phyloP scores from a whole-genome alignment of 1,140 invertebrate genomes.

The Drepana arcuata region DNA sequence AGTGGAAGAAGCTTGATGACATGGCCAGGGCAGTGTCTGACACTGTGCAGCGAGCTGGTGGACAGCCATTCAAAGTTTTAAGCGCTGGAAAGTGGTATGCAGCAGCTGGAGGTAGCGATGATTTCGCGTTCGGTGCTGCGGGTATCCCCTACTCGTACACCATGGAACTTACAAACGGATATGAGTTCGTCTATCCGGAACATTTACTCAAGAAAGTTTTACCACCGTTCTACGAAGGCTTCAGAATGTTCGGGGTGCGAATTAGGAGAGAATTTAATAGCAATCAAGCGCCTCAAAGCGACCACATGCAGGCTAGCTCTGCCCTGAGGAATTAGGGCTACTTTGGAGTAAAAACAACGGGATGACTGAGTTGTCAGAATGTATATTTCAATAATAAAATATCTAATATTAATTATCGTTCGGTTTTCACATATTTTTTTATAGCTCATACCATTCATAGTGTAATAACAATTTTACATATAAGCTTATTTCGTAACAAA shows the following conservation, averaged over 20 bases:
- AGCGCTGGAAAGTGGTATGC: slow-evolving; percentile 73
- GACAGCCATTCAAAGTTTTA: slow-evolving; percentile 62
- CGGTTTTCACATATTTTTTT: no score
- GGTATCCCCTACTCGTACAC: slow-evolving; percentile 79
- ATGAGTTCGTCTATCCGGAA: slow-evolving; percentile 56
- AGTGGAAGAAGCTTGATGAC: slow-evolving; percentile 41
- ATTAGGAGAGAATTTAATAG: slow-evolving; percentile 52
- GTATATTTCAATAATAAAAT: no score
- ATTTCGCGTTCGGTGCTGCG: slow-evolving; percentile 77
- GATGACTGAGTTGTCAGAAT: no score
- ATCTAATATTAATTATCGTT: no score
- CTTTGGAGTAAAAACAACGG: no score
- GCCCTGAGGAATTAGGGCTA: no score
- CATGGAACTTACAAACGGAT: slow-evolving; percentile 75
- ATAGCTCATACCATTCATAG: no score
- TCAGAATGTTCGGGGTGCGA: slow-evolving; percentile 35
- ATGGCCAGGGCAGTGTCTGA: slow-evolving; percentile 44
- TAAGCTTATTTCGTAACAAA: no score
- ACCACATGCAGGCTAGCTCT: no score
- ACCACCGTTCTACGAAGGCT: slow-evolving; percentile 55
- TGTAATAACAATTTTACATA: no score
- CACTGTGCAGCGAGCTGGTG: slow-evolving; percentile 54
- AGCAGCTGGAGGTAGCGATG: slow-evolving; percentile 79
- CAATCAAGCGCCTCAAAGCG: no score
- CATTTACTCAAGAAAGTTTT: slow-evolving; percentile 23